Percentiles rank a stretch among this genome's conserved stretches.
phyloP scores from a whole-genome alignment of 1,140 invertebrate species.

The Aphelenchoides besseyi region DNA sequence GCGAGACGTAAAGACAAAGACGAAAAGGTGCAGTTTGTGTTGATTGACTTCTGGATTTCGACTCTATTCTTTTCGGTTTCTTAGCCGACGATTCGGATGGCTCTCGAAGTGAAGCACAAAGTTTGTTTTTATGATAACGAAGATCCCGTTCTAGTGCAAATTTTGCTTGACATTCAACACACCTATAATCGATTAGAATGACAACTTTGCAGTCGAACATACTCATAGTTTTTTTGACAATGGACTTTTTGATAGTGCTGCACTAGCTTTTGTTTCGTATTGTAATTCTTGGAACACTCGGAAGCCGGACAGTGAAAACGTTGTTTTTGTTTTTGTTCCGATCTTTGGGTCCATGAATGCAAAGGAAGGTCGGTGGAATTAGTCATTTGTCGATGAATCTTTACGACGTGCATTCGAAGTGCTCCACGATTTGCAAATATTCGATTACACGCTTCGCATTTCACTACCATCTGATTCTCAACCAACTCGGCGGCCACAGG shows the following conservation, averaged over 20 bases:
- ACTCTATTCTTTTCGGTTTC: background rate
- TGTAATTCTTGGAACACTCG: background rate
- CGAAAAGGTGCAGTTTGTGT: background rate
- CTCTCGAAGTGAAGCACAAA: conserved; percentile 22
- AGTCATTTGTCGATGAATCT: conserved; percentile 17
- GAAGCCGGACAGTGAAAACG: conserved; percentile 17
- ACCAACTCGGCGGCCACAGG: conserved; percentile 20
- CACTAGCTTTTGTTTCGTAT: conserved; percentile 27
- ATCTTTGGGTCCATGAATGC: conserved; percentile 29
- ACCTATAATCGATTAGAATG: background rate
- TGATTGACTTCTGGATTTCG: background rate
- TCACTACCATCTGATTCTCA: background rate
- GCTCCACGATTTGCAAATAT: conserved; percentile 28
- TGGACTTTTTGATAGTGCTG: conserved; percentile 45
- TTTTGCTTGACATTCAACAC: conserved; percentile 26
- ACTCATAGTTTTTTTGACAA: conserved; percentile 30
- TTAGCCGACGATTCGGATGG: background rate
- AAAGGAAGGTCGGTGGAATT: background rate
- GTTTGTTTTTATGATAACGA: conserved; percentile 41
- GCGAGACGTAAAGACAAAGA: background rate
- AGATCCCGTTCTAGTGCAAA: conserved; percentile 40
- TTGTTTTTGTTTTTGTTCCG: conserved; percentile 18
- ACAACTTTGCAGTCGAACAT: background rate
- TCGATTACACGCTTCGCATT: conserved; percentile 7
- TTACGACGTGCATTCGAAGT: conserved; percentile 24